These are phyloP conservation scores for Silvanus unidentatus DNA, from an alignment of 2,888 invertebrate genomes.

Conservation along the genomic window DNA sequence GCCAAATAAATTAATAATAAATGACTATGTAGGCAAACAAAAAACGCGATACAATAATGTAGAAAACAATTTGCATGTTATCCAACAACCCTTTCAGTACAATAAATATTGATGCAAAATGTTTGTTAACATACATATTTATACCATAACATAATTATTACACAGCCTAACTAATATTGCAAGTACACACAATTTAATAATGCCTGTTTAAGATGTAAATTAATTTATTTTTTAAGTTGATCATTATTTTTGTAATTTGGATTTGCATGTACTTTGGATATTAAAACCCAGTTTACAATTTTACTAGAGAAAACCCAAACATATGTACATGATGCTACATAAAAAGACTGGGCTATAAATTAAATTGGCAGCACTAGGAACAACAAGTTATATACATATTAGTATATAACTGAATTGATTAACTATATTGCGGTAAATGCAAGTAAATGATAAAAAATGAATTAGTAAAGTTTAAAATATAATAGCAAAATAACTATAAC, in stretches of 20 bases:
- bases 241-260: too few species aligned
- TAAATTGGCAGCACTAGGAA: too few species aligned
- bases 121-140: conserved; percentile 4
- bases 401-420: too few species aligned
- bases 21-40: conserved; percentile 15
- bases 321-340: too few species aligned
- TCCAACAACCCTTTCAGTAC: conserved; percentile 30
- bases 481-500: not conserved
- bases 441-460: not conserved
- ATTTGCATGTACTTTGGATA: too few species aligned
- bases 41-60: conserved; percentile 1
- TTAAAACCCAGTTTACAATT: too few species aligned
- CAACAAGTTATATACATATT: too few species aligned
- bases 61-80: conserved; percentile 13
- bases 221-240: too few species aligned
- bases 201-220: too few species aligned
- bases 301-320: too few species aligned
- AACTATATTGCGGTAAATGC: too few species aligned
- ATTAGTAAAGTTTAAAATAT: not conserved
- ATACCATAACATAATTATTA: conserved; percentile 13
- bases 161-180: conserved; percentile 36
- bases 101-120: not conserved
- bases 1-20: conserved; percentile 26
- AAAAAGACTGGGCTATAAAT: too few species aligned
- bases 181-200: conserved; percentile 5